Conservation (phyloP, 2,797 vertebrate species). For the Periophthalmus magnuspinnatus region DNA sequence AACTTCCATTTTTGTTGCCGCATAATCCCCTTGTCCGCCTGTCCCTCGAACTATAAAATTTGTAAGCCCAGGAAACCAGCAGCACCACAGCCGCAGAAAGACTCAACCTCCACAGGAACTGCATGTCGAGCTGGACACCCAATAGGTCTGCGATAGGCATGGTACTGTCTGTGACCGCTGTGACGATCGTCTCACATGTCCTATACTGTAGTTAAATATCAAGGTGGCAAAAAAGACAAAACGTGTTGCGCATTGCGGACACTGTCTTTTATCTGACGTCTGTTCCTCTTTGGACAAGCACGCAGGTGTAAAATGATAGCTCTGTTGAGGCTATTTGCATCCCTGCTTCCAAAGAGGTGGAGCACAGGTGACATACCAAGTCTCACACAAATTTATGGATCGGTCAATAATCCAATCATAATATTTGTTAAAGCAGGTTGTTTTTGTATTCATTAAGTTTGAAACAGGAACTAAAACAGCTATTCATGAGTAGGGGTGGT, state of each 20-base stretch:
- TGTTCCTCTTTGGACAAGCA: slow-evolving; percentile 49
- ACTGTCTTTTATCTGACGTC: slow-evolving; percentile 60
- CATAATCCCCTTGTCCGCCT: slow-evolving; percentile 5
- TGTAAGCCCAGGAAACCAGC: slow-evolving; percentile 82
- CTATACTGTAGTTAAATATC: slow-evolving; percentile 46
- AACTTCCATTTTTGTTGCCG: slow-evolving; percentile 29
- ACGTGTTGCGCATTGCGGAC: slow-evolving; percentile 49
- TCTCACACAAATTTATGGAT: slow-evolving; percentile 41
- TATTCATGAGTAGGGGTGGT: slow-evolving; percentile 11
- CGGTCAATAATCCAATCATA: slow-evolving; percentile 45
- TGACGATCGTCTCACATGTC: slow-evolving; percentile 48
- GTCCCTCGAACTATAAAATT: slow-evolving; percentile 81
- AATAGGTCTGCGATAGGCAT: slow-evolving; percentile 76
- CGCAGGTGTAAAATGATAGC: slow-evolving; percentile 74
- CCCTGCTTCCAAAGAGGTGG: slow-evolving; percentile 62
- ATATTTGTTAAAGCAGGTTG: slow-evolving; percentile 56
- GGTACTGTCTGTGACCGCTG: slow-evolving; percentile 35
- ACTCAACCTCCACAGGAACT: slow-evolving; percentile 83
- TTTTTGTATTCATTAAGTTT: slow-evolving; percentile 1
- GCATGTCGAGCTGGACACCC: slow-evolving; percentile 84
- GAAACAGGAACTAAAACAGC: slow-evolving; percentile 3
- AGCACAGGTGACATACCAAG: slow-evolving; percentile 57
- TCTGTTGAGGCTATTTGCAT: slow-evolving; percentile 75
- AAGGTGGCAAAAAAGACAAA: slow-evolving; percentile 41
- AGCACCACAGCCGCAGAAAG: slow-evolving; percentile 83